A percentile compares a stretch with the other conserved stretches of the same genome.
These are phyloP conservation scores for Miniopterus natalensis DNA, from an alignment of 2,113 vertebrate genomes.

Conservation along the genomic window DNA sequence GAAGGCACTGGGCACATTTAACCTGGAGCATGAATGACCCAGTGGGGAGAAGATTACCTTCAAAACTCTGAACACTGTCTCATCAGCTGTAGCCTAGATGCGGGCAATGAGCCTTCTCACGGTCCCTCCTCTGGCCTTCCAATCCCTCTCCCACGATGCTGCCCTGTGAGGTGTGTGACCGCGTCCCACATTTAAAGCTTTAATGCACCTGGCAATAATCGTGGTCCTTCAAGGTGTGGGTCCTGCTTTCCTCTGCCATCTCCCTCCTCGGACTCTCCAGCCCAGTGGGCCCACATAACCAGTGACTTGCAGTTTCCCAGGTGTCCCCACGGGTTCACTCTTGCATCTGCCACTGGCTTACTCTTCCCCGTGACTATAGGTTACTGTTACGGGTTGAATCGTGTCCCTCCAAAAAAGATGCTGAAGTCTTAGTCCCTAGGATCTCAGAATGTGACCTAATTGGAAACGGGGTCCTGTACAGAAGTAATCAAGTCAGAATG, in stretches of 20 bases:
- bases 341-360: background rate
- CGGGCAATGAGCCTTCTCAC: background rate
- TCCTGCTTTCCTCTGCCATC: background rate
- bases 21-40: background rate
- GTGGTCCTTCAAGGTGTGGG: background rate
- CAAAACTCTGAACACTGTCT: background rate
- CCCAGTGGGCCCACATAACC: accelerated
- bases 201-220: background rate
- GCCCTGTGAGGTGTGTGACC: accelerated
- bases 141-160: background rate
- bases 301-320: accelerated
- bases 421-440: background rate
- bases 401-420: background rate
- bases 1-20: background rate
- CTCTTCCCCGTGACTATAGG: background rate
- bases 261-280: background rate
- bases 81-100: background rate
- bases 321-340: accelerated
- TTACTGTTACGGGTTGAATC: background rate
- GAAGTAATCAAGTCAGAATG: too few species aligned
- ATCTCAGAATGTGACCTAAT: background rate
- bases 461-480: background rate
- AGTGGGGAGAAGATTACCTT: background rate
- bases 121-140: background rate
- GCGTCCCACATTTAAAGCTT: background rate